Evolutionary conservation across 2,797 vertebrate species (phyloP).

Genomic region (Pterois miles): DNA sequence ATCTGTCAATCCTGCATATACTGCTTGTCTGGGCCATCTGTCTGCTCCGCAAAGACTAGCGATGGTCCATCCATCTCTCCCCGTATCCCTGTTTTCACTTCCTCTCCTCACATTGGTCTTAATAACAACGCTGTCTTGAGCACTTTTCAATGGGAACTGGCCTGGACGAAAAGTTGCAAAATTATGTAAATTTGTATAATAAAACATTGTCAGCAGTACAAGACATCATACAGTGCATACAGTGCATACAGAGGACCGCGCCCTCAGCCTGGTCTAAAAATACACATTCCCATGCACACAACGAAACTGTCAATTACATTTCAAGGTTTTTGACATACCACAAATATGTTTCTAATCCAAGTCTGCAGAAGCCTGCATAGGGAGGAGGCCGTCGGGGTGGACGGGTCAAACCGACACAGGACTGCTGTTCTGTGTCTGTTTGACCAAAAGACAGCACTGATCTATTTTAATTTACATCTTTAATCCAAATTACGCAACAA

Average conservation of each 20-base stretch:
- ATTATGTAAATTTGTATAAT: too few relatives aligned
- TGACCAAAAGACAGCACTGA: too few relatives aligned
- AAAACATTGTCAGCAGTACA: not conserved
- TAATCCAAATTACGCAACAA: too few relatives aligned
- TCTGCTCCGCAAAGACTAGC: constrained; percentile 25
- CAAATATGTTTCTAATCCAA: too few relatives aligned
- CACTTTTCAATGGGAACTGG: not conserved
- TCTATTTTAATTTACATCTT: too few relatives aligned
- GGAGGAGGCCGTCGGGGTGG: too few relatives aligned
- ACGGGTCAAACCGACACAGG: too few relatives aligned
- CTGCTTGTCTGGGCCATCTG: constrained; percentile 27
- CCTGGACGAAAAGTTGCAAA: not conserved
- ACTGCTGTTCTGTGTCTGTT: too few relatives aligned
- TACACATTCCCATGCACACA: too few relatives aligned
- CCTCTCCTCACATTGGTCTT: not conserved
- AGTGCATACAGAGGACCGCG: not conserved
- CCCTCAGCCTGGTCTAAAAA: not conserved
- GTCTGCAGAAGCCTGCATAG: too few relatives aligned
- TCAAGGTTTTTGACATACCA: too few relatives aligned
- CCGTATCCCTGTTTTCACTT: not conserved
- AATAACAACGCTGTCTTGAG: not conserved
- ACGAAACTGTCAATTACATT: too few relatives aligned
- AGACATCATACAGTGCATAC: not conserved
- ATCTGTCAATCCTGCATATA: constrained; percentile 39
- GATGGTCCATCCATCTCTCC: constrained; percentile 10